Conservation (phyloP, 2,888 invertebrate genomes). For the Tortricodes alternella region DNA sequence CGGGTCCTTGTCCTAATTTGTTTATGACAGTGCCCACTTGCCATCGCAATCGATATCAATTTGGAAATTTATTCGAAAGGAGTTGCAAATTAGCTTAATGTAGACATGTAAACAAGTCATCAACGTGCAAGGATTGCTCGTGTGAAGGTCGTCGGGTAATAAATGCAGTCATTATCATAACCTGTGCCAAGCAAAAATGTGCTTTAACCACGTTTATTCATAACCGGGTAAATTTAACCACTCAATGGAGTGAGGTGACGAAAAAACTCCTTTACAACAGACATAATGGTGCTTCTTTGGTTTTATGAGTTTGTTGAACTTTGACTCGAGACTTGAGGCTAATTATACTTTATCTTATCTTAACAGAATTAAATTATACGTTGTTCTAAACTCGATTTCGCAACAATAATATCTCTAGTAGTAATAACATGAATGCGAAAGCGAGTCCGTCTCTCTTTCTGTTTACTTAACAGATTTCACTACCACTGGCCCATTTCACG, state of each 20-base stretch:
- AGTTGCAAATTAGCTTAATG: too few relatives aligned
- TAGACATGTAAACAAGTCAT: constrained; percentile 29
- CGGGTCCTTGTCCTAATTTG: constrained; percentile 65
- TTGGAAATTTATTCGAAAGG: background rate
- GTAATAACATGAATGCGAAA: too few relatives aligned
- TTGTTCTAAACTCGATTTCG: background rate
- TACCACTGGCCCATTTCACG: too few relatives aligned
- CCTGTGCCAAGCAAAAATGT: constrained; percentile 16
- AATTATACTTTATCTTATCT: background rate
- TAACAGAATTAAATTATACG: background rate
- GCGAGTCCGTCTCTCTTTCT: too few relatives aligned
- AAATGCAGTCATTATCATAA: constrained; percentile 24
- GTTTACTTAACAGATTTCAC: too few relatives aligned
- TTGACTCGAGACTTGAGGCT: background rate
- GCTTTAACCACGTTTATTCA: constrained; percentile 6
- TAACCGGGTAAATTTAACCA: background rate
- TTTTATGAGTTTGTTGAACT: background rate
- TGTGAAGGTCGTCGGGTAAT: constrained; percentile 21
- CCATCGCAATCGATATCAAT: constrained; percentile 13
- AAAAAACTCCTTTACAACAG: background rate
- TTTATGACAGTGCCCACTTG: constrained; percentile 24
- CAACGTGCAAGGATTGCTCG: constrained; percentile 1
- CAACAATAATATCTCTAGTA: too few relatives aligned
- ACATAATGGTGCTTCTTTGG: background rate
- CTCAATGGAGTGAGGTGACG: constrained; percentile 1